phyloP scores from a whole-genome alignment of 2,113 vertebrate genomes.

The Cyphomyrus plagiostoma region DNA sequence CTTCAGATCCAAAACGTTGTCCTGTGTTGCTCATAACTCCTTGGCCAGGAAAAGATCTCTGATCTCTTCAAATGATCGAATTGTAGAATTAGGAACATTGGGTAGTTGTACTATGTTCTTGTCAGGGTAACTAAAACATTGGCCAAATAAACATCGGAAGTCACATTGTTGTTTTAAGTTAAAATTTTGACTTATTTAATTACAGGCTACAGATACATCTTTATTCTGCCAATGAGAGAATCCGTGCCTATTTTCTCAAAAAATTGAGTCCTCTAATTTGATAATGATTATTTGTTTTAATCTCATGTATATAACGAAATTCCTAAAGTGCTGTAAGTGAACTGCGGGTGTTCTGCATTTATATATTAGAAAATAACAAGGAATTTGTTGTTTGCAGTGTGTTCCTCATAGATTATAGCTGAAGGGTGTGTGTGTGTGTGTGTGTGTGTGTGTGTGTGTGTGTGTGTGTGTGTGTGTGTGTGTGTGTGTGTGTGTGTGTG shows the following conservation, averaged over 20 bases:
- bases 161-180: background rate
- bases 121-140: background rate
- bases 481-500: background rate
- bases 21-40: background rate
- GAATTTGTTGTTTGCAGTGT: background rate
- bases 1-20: background rate
- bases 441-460: background rate
- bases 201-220: background rate
- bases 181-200: background rate
- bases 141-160: background rate
- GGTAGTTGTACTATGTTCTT: background rate
- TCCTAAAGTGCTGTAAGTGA: background rate
- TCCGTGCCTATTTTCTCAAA: background rate
- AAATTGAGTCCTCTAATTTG: background rate
- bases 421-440: background rate
- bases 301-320: background rate
- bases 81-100: background rate
- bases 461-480: background rate
- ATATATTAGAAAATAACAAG: background rate
- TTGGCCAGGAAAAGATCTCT: background rate
- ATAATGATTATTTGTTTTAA: background rate
- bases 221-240: background rate
- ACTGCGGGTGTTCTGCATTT: background rate
- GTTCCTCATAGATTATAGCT: background rate
- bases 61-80: background rate